Percentiles rank a stretch among this genome's conserved stretches.
These are phyloP conservation scores for Spilosoma lubricipeda DNA, from an alignment of 2,888 invertebrate species.

Conservation along the genomic window DNA sequence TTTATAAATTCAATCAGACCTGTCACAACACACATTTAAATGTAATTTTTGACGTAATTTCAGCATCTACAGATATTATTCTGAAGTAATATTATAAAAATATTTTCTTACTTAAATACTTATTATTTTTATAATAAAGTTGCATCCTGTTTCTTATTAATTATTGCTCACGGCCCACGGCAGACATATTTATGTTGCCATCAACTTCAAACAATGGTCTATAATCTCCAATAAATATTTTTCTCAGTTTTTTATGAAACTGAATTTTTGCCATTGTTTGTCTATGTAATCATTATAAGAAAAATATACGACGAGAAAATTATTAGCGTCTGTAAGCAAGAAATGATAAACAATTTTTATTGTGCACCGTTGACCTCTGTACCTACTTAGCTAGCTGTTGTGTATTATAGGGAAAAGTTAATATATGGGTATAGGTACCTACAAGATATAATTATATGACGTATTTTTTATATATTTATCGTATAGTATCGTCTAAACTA, in stretches of 20 bases:
- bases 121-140: neutral
- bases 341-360: neutral
- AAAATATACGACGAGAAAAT: neutral
- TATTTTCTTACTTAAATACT: neutral
- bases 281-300: neutral
- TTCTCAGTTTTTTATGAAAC: neutral
- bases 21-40: neutral
- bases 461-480: no score
- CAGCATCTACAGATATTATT: neutral
- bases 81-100: neutral
- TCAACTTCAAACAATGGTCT: constrained; percentile 20
- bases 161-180: neutral
- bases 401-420: no score
- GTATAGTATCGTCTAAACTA: neutral
- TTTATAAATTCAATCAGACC: neutral
- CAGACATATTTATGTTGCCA: neutral
- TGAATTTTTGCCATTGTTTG: neutral
- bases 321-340: neutral
- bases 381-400: no score
- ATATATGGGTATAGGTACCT: no score
- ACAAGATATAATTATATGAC: no score
- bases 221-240: constrained; percentile 4
- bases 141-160: constrained; percentile 22
- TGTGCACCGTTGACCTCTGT: neutral
- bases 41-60: neutral